Percentiles rank a stretch among this genome's conserved stretches.
Evolutionary conservation across 1,140 invertebrate genomes (phyloP).

Genomic region (Dendroctonus valens): DNA sequence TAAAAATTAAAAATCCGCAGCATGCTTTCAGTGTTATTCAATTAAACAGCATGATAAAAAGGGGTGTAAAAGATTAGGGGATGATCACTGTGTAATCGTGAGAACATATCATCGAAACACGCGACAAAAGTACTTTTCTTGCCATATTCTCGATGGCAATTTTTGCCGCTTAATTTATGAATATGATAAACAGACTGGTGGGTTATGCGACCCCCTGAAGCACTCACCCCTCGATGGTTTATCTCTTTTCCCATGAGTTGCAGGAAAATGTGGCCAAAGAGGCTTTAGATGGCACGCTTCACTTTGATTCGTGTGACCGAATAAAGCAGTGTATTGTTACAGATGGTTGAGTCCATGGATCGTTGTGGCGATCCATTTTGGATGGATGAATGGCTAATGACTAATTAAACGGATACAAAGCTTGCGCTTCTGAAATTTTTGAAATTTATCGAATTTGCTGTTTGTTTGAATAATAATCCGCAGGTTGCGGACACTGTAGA

Average conservation of each 20-base stretch:
- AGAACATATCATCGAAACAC: neutral
- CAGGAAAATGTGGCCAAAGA: slow-evolving; percentile 23
- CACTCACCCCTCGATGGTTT: slow-evolving; percentile 1
- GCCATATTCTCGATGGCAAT: slow-evolving; percentile 23
- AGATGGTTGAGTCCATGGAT: too few species aligned
- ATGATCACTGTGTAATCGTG: neutral
- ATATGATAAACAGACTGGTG: slow-evolving; percentile 12
- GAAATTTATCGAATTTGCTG: too few species aligned
- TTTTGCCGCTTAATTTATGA: slow-evolving; percentile 22
- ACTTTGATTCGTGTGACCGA: slow-evolving; percentile 7
- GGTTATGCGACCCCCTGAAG: slow-evolving; percentile 1
- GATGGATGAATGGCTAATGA: too few species aligned
- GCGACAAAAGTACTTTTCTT: neutral
- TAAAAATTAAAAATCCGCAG: too few species aligned
- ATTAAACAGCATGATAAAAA: neutral
- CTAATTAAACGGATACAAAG: too few species aligned
- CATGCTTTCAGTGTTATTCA: too few species aligned
- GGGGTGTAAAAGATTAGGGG: neutral
- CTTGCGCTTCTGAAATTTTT: too few species aligned
- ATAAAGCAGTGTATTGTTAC: too few species aligned
- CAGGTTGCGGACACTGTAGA: too few species aligned
- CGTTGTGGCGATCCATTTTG: too few species aligned
- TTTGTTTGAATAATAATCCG: too few species aligned
- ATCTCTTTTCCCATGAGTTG: slow-evolving; percentile 7
- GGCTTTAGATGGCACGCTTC: slow-evolving; percentile 19